Base-by-base conservation (phyloP, 2,797 vertebrate genomes). In the Sebastes trivittatus region DNA sequence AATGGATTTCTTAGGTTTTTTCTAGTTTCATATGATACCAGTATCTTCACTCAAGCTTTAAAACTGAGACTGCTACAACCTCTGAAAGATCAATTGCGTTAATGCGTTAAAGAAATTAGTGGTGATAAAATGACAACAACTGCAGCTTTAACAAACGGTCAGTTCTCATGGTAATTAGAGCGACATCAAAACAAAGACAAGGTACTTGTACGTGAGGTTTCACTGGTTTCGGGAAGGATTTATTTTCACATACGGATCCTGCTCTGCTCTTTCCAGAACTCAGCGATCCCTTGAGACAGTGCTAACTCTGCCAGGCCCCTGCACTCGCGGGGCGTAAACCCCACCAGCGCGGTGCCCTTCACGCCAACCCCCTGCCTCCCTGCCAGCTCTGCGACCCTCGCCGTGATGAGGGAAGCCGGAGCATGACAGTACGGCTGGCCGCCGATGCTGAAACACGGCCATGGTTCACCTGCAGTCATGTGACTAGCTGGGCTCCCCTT, bases 201-300 rank as follows among this genome's bases (percentile, higher is more conserved):
- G 30, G 1, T 6, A 6, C 2, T 72, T 46, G 11, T 49, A 0
- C 42, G 5, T 22, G 66, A 70, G 27, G 60, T 29, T 30, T 71
- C 7, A 7, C 5, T 14, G 72, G 59, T 72, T 69, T 34, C 3
- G 6, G 22, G 0, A 4, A 22, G 5, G 4, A 2, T 49, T 72
- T 1, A 9, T 46, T 25, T 25, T 95, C 85, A 97, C 93, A 97
- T 93, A 3, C 87, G 95, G 80, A 95, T 27, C 27, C 77, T 69
- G 20, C 16, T 60, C 76, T 79, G 87, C 72, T 89, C 90, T 70
- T 92, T 97, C 95, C 96, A 97, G 89, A 97, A 97, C 81, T 96
- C 95, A 0, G 79, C 89, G 3, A 87, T 88, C 32, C 86, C 92
- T 71, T 92, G 88, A 46, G 89, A 87, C 82, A 97, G 82, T 0